Evolutionary conservation across 2,888 invertebrate genomes (phyloP), one percentile per base, ranked within the genome.

Genomic region (Patella depressa): DNA sequence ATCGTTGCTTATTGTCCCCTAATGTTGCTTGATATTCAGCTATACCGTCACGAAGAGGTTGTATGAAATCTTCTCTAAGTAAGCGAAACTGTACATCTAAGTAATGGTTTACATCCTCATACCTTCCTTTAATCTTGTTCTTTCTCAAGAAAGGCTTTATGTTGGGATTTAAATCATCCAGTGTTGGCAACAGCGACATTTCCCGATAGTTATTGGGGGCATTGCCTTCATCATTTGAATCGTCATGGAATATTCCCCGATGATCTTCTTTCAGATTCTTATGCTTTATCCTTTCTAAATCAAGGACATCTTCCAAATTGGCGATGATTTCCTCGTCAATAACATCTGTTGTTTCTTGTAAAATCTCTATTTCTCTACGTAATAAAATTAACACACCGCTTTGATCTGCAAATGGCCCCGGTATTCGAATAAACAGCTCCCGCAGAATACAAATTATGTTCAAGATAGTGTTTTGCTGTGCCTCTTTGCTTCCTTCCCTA

Each of bases 51-150:
- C 95, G 92, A 53, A 97, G 89, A 0, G 96, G 95, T 19, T 93
- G 93, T 55, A 96, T 93, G 88, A 95, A 96, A 91, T 97, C 97
- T 92, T 97, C 96, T 55, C 96, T 92, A 71, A 97, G 88, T 57
- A 96, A 92, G 54, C 95, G 93, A 87, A 96, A 96, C 85, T 96
- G 96, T 5, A 88, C 92, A 84, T 95, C 95, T 29, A 97, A 91
- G 89, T 97, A 97, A 86, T 96, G 94, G 71, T 94, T 93, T 0
- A 94, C 92, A 86, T 93, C 93, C 0, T 92, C 87, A 89, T 95
- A 96, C 0, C 93, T 92, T 24, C 95, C 95, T 72, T 93, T 90
- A 1, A 93, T 90, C 75, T 94, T 93, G 86, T 94, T 95, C 0
- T 93, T 93, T 19, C 93, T 91, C 29, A 94, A 84, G 87, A 93